A percentile compares a stretch with the other conserved stretches of the same genome.
Conservation (phyloP, 2,113 vertebrate species). For the Lynx canadensis region DNA sequence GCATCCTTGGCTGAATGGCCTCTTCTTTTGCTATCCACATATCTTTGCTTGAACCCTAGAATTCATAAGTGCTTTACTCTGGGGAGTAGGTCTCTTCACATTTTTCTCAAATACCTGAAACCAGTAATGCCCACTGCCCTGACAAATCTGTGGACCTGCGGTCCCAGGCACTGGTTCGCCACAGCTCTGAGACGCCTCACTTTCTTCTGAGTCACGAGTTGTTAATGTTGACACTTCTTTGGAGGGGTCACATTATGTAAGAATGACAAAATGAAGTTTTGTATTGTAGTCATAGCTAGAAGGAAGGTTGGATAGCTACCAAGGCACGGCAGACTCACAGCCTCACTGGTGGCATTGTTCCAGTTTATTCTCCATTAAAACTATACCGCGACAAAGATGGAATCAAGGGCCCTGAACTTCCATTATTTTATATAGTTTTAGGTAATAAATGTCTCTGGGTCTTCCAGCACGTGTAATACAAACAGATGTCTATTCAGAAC, state of each 20-base stretch:
- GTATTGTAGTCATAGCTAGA: neutral
- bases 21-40: neutral
- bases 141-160: neutral
- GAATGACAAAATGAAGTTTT: slow-evolving; percentile 3
- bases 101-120: neutral
- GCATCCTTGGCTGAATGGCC: neutral
- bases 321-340: neutral
- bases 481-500: neutral
- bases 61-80: neutral
- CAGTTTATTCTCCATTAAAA: neutral
- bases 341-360: neutral
- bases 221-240: neutral
- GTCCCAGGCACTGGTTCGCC: neutral
- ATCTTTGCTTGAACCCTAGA: neutral
- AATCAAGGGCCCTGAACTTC: neutral
- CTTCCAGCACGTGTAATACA: neutral
- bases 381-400: neutral
- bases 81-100: neutral
- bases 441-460: neutral
- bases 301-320: neutral
- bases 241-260: neutral
- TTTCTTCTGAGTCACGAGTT: slow-evolving; percentile 44
- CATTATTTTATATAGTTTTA: neutral
- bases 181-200: neutral
- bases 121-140: neutral